phyloP scores from a whole-genome alignment of 2,888 invertebrate species.

The Rutpela maculata region DNA sequence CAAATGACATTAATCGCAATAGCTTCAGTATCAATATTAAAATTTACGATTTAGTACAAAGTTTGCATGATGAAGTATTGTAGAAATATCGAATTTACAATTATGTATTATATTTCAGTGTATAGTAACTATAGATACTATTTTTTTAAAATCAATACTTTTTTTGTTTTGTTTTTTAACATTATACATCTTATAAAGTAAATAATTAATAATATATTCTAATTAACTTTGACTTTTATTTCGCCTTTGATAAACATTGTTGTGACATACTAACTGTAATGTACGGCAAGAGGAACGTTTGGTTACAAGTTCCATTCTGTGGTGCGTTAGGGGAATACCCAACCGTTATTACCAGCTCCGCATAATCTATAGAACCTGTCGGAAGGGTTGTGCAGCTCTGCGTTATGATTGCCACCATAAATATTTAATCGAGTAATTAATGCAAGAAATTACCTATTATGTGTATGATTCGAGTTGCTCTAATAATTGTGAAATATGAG shows the following conservation, averaged over 20 bases:
- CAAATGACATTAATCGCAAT: no score
- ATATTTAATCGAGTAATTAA: slow-evolving; percentile 76
- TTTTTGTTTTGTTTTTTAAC: background rate
- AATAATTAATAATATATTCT: background rate
- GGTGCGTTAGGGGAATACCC: slow-evolving; percentile 70
- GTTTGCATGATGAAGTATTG: no score
- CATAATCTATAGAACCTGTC: slow-evolving; percentile 74
- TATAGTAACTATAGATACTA: no score
- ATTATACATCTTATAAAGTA: background rate
- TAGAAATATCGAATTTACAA: no score
- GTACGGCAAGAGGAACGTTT: slow-evolving; percentile 51
- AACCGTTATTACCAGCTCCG: slow-evolving; percentile 70
- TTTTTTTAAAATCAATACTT: background rate
- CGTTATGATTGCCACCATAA: slow-evolving; percentile 75
- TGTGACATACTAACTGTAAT: slow-evolving; percentile 33
- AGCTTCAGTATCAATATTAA: no score
- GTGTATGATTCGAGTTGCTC: slow-evolving; percentile 74
- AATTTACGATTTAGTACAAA: no score
- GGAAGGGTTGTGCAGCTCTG: slow-evolving; percentile 72
- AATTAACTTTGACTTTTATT: background rate
- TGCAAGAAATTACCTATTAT: slow-evolving; percentile 76
- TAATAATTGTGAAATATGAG: slow-evolving; percentile 75
- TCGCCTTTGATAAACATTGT: background rate
- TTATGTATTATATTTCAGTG: no score
- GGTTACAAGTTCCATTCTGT: slow-evolving; percentile 68